Evolutionary conservation across 2,113 vertebrate genomes (phyloP), one percentile per base, ranked within the genome.

Genomic region (Leiothrix lutea): DNA sequence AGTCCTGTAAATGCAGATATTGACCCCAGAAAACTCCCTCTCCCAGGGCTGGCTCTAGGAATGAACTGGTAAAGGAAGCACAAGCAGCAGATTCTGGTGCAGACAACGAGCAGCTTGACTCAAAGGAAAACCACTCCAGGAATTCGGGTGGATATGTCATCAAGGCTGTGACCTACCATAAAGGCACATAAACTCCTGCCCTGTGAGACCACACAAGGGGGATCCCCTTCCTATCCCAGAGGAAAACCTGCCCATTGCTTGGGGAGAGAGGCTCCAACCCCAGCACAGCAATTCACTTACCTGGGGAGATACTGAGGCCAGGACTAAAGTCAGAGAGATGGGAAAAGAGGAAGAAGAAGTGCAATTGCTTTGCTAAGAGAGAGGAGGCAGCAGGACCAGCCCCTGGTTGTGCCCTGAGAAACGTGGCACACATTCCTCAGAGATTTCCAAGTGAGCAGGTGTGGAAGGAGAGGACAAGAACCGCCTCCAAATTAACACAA

Each of bases 61-160:
- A 62, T 16, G 16, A 78, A n/a, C 47, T 91, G 70, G 31, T 15
- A 50, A 71, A 94, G 40, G 62, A 65, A 90, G 29, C 5, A 47
- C 58, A 57, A 53, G 74, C 90, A 62, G 88, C 48, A 69, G 48
- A 66, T 69, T 42, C 51, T 56, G n/a, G 47, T 36, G 40, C 53
- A 81, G 80, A 70, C 50, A 75, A 42, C 19, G 22, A 42, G 58
- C 90, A 60, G 89, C 40, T 56, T 90, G 90, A 94, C 82, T 90
- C 85, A 93, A 86, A 65, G 64, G 75, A 86, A 94, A 94, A 92
- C 28, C 45, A 83, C 47, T 57, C 80, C 75, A 94, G 79, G 82
- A 93, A 96, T 94, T 48, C 2, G 2, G 60, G 62, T 7, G 19
- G 84, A 16, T 72, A 93, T 78, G 71, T 64, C 91, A 95, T 51